A percentile compares a stretch with the other conserved stretches of the same genome.
These are phyloP conservation scores for Scylla paramamosain DNA, from an alignment of 1,140 invertebrate species.

Conservation along the genomic window DNA sequence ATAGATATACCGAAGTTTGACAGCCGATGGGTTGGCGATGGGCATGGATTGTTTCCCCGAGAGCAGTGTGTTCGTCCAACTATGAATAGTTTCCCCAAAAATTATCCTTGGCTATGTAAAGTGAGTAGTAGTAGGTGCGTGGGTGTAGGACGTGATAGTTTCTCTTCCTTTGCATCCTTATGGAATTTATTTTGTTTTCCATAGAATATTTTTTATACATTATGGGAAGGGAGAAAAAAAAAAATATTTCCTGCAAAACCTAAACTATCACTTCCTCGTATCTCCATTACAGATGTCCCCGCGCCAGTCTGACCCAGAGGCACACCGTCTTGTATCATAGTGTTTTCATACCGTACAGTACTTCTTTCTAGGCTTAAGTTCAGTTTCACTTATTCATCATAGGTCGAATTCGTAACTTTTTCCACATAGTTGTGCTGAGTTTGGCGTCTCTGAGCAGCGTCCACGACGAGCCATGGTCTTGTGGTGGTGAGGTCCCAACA, in stretches of 20 bases:
- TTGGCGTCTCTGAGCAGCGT: not conserved
- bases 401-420: no score
- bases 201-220: constrained; percentile 14
- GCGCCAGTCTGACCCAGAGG: constrained; percentile 1
- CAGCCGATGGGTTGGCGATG: constrained; percentile 10
- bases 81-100: not conserved
- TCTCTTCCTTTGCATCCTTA: not conserved
- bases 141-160: not conserved
- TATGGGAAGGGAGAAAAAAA: not conserved
- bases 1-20: constrained; percentile 17
- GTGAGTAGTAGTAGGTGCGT: constrained; percentile 21
- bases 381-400: not conserved
- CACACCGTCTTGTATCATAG: not conserved
- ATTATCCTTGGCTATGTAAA: not conserved
- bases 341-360: constrained; percentile 37
- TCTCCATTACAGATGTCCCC: not conserved
- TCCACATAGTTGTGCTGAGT: not conserved
- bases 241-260: not conserved
- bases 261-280: not conserved
- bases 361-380: constrained; percentile 34
- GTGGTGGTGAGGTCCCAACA: not conserved
- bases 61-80: not conserved
- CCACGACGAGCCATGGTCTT: not conserved
- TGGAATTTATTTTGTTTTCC: not conserved
- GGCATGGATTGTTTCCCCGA: not conserved